These are phyloP conservation scores for Semnornis frantzii DNA, from an alignment of 2,113 vertebrate species.

Conservation along the genomic window DNA sequence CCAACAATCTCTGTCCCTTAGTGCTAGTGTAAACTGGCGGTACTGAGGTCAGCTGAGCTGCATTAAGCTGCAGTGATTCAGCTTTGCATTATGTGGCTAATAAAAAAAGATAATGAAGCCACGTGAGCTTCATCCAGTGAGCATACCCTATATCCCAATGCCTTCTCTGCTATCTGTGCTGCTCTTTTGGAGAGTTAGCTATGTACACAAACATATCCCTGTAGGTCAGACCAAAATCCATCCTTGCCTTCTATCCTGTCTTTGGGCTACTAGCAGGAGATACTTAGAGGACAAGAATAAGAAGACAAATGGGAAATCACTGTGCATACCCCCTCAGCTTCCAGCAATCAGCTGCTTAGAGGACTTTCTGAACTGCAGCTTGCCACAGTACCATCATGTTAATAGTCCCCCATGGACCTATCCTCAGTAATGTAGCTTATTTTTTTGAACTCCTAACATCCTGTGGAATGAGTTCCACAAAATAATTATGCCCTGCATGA, in stretches of 20 bases:
- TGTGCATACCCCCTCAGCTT: background rate
- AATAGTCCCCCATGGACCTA: conserved; percentile 60
- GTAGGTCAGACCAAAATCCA: background rate
- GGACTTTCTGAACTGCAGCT: background rate
- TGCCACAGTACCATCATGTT: conserved; percentile 22
- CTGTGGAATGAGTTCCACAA: conserved; percentile 29
- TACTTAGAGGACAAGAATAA: background rate
- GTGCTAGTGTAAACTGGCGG: background rate
- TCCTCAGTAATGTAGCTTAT: background rate
- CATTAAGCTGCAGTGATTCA: background rate
- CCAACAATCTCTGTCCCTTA: background rate
- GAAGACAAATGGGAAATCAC: conserved; percentile 22
- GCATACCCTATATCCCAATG: background rate
- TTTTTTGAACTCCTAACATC: conserved; percentile 45
- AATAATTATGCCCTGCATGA: conserved; percentile 66
- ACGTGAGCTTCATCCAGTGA: background rate
- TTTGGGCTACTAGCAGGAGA: background rate
- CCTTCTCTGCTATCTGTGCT: background rate
- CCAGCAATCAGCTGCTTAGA: conserved; percentile 47
- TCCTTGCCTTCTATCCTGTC: background rate
- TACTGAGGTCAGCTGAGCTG: background rate
- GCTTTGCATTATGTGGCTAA: background rate
- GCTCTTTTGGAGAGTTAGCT: background rate
- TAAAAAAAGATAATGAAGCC: background rate
- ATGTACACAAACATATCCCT: background rate